A percentile compares a stretch with the other conserved stretches of the same genome.
These are phyloP conservation scores for Eremophila alpestris DNA, from an alignment of 2,797 vertebrate species.

Conservation along the genomic window DNA sequence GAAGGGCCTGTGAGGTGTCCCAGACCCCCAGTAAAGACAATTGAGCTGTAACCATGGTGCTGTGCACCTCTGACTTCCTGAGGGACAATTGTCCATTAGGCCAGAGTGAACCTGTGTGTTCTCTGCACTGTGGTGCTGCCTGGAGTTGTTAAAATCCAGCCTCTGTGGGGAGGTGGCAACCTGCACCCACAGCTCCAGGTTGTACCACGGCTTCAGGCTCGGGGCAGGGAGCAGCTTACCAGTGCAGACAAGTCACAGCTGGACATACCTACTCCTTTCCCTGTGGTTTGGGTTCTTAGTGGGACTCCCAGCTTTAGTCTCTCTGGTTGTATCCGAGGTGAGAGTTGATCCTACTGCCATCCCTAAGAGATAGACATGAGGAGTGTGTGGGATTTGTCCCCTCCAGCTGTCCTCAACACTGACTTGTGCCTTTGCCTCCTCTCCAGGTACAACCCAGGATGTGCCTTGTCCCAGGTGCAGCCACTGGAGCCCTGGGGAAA, in stretches of 20 bases:
- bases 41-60: fast-evolving
- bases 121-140: background rate
- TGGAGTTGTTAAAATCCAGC: background rate
- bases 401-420: background rate
- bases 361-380: background rate
- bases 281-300: background rate
- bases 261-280: background rate
- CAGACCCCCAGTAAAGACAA: background rate
- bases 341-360: background rate
- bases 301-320: background rate
- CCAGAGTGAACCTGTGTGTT: fast-evolving
- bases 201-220: background rate
- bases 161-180: background rate
- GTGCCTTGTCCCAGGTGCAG: constrained; percentile 79
- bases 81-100: background rate
- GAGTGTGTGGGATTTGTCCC: background rate
- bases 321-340: background rate
- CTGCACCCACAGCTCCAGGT: background rate
- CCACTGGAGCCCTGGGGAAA: constrained; percentile 85
- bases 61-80: background rate
- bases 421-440: background rate
- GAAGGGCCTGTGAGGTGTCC: background rate
- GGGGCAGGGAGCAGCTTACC: background rate
- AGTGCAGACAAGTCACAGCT: background rate
- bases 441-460: constrained; percentile 83